Base-by-base conservation (phyloP, 2,888 invertebrate genomes). In the Polydrusus cervinus region DNA sequence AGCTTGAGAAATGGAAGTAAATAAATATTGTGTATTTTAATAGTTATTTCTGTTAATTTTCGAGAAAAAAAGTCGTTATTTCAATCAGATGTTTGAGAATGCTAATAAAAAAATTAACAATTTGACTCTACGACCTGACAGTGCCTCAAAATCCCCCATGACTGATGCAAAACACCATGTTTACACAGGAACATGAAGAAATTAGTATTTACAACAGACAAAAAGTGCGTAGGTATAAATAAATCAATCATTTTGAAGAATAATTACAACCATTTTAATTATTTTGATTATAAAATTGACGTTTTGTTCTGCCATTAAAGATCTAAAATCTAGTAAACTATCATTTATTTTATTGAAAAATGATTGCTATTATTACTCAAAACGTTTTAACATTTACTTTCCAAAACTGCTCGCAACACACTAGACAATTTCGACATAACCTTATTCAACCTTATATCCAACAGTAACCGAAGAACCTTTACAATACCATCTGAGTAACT, bases 141-240 rank as follows among this genome's bases (percentile, higher is more conserved):
- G 25, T 1, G 9, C 8, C 14, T 68, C 53, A 30, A 20, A 51
- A 64, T 18, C 11, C n/a, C 60, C 18, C 68, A 53, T 34, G 62
- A 73, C 73, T 51, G 64, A 34, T 66, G 64, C 47, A 49, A 60
- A 55, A 38, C 38, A 49, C 61, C 40, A 70, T 38, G 38, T 66
- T 72, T 57, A 38, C 51, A 47, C 18, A 73, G 67, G 62, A 74
- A 70, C 66, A 74, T 70, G 64, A 71, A 73, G 69, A 73, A 69
- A 76, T 73, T 53, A 71, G 53, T 77, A 77, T 77, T 62, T 77
- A 77, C 77, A 77, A 77, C 71, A 77, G 77, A 71, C 64, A 47
- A 51, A 25, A 43, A 71, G 74, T 69, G 77, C 65, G 75, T 68
- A 53, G 62, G 53, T 55, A 47, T 64, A 62, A 45, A 30, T 20